Evolutionary conservation across 2,797 vertebrate genomes (phyloP).

Genomic region (Poecilia wingei): DNA sequence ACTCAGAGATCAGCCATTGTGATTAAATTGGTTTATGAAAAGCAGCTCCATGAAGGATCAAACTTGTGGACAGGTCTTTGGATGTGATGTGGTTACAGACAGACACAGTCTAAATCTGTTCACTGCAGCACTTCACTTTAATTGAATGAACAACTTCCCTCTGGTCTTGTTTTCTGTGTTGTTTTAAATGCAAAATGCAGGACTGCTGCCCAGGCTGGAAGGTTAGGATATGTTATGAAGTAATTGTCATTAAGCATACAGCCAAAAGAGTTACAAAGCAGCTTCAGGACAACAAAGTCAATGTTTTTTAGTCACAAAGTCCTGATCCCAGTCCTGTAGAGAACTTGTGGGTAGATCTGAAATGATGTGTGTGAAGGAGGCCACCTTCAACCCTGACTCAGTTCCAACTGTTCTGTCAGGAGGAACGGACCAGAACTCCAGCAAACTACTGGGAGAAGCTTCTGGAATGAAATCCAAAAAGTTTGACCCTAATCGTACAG

Average conservation of each 20-base stretch:
- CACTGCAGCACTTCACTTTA: not conserved
- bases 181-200: conserved; percentile 53
- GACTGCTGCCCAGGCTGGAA: not conserved
- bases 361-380: not conserved
- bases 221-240: not conserved
- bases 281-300: not conserved
- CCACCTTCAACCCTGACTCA: not conserved
- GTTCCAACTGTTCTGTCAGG: not conserved
- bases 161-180: not conserved
- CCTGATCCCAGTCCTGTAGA: not conserved
- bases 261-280: not conserved
- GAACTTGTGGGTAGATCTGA: not conserved
- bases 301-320: not conserved
- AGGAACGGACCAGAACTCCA: not conserved
- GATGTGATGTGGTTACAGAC: conserved; percentile 18
- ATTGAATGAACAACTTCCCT: not conserved
- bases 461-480: not conserved
- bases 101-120: conserved; percentile 14
- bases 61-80: conserved; percentile 39
- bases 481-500: not conserved
- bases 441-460: not conserved
- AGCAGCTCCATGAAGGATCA: conserved; percentile 36
- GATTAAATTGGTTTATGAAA: conserved; percentile 56
- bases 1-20: conserved; percentile 41
- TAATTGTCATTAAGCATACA: not conserved